A percentile compares a stretch with the other conserved stretches of the same genome.
These are phyloP conservation scores for Halisarca cf. caerulea DNA, from an alignment of 37 sponge, comb jelly and placozoan genomes.

Conservation along the genomic window DNA sequence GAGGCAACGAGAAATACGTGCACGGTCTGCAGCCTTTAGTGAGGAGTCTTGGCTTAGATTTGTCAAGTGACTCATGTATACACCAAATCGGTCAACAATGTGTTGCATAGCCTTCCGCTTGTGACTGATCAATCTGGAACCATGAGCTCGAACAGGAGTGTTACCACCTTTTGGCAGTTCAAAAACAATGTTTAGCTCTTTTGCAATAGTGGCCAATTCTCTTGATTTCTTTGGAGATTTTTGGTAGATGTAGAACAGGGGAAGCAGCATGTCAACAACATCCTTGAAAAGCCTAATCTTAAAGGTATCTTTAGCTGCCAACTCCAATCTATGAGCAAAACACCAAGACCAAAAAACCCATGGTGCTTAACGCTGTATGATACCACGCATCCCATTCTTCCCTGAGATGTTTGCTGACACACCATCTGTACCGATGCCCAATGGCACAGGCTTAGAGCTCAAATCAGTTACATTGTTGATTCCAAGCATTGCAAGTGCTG, in stretches of 20 bases:
- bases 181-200: conserved; percentile 50
- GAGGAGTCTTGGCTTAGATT: neutral
- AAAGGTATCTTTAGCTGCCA: conserved; percentile 56
- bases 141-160: conserved; percentile 43
- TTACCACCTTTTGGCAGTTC: conserved; percentile 20
- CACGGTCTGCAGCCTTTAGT: conserved; percentile 3
- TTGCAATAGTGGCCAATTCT: conserved; percentile 37
- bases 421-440: conserved; percentile 69
- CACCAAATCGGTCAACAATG: conserved; percentile 19
- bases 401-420: conserved; percentile 45
- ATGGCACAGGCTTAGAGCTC: conserved; percentile 41
- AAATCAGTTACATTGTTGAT: conserved; percentile 18
- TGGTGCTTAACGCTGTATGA: conserved; percentile 25
- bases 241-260: conserved; percentile 48
- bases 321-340: conserved; percentile 57
- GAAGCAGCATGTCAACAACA: conserved; percentile 56
- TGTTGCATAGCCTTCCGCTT: conserved; percentile 21
- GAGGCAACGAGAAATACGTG: conserved; percentile 32
- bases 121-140: conserved; percentile 33
- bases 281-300: conserved; percentile 15
- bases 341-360: conserved; percentile 71
- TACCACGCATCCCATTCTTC: conserved; percentile 56
- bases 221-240: conserved; percentile 49
- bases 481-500: conserved; percentile 28
- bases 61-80: conserved; percentile 17